These are phyloP conservation scores for Aphidius gifuensis DNA, from an alignment of 1,140 invertebrate genomes.

Conservation along the genomic window DNA sequence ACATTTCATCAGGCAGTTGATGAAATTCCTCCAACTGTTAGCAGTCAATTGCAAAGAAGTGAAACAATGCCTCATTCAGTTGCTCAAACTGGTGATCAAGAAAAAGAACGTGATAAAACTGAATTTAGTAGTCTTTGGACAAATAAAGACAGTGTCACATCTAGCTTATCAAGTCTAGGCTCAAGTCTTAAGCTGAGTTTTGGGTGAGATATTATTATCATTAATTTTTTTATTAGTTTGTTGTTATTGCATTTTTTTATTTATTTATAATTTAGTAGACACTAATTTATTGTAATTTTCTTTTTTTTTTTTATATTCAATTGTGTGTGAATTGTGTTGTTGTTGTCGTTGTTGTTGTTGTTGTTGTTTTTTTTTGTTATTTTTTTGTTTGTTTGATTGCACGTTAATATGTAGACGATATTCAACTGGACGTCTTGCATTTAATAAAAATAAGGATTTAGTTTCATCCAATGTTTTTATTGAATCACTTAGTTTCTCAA, in stretches of 20 bases:
- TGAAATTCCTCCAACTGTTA: slow-evolving; percentile 40
- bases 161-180: slow-evolving; percentile 71
- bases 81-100: slow-evolving; percentile 49
- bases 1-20: slow-evolving; percentile 51
- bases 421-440: slow-evolving; percentile 46
- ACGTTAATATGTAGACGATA: slow-evolving; percentile 43
- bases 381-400: slow-evolving; percentile 24
- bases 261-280: slow-evolving; percentile 21
- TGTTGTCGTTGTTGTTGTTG: background rate
- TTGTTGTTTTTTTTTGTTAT: slow-evolving; percentile 19
- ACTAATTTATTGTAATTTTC: slow-evolving; percentile 35
- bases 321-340: too few relatives aligned
- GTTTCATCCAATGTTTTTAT: slow-evolving; percentile 48
- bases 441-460: slow-evolving; percentile 51
- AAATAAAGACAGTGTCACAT: slow-evolving; percentile 65
- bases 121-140: slow-evolving; percentile 51
- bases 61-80: slow-evolving; percentile 72
- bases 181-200: slow-evolving; percentile 80
- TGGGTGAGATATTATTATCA: slow-evolving; percentile 60
- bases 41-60: slow-evolving; percentile 66
- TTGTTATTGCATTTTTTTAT: slow-evolving; percentile 4
- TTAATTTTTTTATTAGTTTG: background rate
- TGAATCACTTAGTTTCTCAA: slow-evolving; percentile 50
- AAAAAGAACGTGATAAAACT: slow-evolving; percentile 48
- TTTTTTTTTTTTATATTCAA: slow-evolving; percentile 28